Conservation (phyloP, 2,113 vertebrate genomes). For the Nematolebias whitei region DNA sequence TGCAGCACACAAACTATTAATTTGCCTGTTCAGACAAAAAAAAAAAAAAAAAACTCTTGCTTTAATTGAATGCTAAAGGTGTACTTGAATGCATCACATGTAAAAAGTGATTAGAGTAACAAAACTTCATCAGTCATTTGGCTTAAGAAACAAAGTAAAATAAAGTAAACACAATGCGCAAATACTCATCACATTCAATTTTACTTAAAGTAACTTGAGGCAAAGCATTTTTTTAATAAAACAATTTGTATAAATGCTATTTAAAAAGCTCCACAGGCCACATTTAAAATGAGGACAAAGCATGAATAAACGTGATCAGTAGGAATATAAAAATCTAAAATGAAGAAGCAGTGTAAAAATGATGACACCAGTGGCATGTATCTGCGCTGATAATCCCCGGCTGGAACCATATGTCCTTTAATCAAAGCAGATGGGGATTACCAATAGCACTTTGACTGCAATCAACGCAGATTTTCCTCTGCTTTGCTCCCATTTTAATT, state of each 20-base stretch:
- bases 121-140: background rate
- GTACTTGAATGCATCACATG: background rate
- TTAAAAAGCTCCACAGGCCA: too few species aligned
- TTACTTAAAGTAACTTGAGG: background rate
- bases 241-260: background rate
- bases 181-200: background rate
- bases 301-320: background rate
- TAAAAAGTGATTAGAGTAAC: background rate
- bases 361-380: background rate
- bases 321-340: background rate
- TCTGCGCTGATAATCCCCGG: conserved; percentile 18
- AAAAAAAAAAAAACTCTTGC: too few species aligned
- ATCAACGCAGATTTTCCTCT: conserved; percentile 62
- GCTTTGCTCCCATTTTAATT: conserved; percentile 39
- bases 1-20: background rate
- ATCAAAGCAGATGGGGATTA: conserved; percentile 76
- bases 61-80: background rate
- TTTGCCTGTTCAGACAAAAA: background rate
- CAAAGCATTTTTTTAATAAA: background rate
- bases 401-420: conserved; percentile 48
- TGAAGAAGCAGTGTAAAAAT: background rate
- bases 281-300: background rate
- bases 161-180: background rate
- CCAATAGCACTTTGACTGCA: conserved; percentile 43
- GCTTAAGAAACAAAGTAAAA: too few species aligned